These are phyloP conservation scores for Cheilosia grossa DNA, from an alignment of 2,888 invertebrate genomes.

Conservation along the genomic window DNA sequence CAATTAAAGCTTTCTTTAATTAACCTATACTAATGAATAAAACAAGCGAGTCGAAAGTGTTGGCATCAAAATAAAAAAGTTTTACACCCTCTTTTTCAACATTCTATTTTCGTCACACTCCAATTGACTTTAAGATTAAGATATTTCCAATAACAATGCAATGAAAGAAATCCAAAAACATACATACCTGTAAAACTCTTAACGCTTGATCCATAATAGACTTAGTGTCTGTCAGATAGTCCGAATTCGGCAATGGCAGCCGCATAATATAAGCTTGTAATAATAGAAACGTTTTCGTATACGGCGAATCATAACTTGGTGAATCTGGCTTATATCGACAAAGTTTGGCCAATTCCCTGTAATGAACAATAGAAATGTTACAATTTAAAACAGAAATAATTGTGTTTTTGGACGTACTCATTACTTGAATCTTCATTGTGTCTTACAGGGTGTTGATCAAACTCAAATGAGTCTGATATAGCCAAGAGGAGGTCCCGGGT, in stretches of 20 bases:
- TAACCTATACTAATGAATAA: too few relatives aligned
- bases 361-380: conserved; percentile 76
- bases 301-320: conserved; percentile 93
- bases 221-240: conserved; percentile 98
- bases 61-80: too few relatives aligned
- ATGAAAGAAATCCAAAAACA: neutral
- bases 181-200: conserved; percentile 92
- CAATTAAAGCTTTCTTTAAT: too few relatives aligned
- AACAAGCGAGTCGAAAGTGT: too few relatives aligned
- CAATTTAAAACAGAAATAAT: neutral
- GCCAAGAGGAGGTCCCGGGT: conserved; percentile 90
- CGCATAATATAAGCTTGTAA: conserved; percentile 97
- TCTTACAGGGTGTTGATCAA: conserved; percentile 96
- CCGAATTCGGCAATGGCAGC: conserved; percentile 92
- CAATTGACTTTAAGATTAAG: neutral
- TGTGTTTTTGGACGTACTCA: conserved; percentile 84
- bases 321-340: conserved; percentile 90
- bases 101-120: too few relatives aligned
- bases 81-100: too few relatives aligned
- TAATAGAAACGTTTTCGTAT: conserved; percentile 96
- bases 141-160: conserved; percentile 3
- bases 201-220: conserved; percentile 98
- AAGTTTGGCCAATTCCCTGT: conserved; percentile 90
- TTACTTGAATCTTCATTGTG: conserved; percentile 98
- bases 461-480: conserved; percentile 94